These are phyloP conservation scores for Andrena marginata DNA, from an alignment of 2,888 invertebrate genomes.

Conservation along the genomic window DNA sequence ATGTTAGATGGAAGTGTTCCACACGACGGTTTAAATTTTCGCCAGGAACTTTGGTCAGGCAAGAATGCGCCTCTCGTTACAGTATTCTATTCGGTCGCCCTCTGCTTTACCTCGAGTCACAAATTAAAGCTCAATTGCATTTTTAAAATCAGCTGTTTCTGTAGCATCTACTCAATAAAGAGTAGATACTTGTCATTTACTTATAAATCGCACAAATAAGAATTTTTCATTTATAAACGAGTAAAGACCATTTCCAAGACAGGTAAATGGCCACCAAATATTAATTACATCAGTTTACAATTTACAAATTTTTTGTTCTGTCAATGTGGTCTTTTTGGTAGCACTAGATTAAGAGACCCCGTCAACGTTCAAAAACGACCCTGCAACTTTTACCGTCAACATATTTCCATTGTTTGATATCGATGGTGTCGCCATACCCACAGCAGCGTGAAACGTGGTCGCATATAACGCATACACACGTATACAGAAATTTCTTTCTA, in stretches of 20 bases:
- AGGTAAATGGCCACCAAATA: neutral
- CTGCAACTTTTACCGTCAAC: neutral
- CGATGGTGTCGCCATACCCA: constrained; percentile 36
- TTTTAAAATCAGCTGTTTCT: no score
- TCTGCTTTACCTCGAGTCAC: neutral
- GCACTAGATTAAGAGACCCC: neutral
- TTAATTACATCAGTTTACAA: neutral
- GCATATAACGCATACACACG: constrained; percentile 45
- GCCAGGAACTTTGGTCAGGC: neutral
- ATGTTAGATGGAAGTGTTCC: constrained; percentile 45
- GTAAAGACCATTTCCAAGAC: neutral
- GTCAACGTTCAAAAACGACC: neutral
- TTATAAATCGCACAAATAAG: neutral
- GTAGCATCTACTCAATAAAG: no score
- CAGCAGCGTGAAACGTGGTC: constrained; percentile 67
- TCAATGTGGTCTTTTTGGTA: neutral
- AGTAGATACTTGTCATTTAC: no score
- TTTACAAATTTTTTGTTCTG: neutral
- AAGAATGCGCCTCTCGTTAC: neutral
- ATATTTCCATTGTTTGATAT: constrained; percentile 32
- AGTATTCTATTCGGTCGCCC: neutral
- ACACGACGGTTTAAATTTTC: constrained; percentile 41
- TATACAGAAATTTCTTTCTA: constrained; percentile 68
- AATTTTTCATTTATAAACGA: neutral
- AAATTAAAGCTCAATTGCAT: neutral